Evolutionary conservation across 2,888 invertebrate genomes (phyloP).

Genomic region (Buathra laborator): DNA sequence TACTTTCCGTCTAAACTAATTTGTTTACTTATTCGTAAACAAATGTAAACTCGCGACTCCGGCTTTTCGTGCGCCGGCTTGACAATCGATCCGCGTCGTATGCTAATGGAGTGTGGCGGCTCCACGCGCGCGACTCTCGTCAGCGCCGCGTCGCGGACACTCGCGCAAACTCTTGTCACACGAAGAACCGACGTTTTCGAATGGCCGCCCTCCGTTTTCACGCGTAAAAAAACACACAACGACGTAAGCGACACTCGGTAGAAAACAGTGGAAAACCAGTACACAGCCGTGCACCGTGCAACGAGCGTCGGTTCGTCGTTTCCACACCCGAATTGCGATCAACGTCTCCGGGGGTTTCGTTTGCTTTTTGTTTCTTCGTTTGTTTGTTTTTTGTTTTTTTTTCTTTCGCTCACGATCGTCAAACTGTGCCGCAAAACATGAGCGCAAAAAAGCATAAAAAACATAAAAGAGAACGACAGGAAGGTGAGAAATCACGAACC

Average conservation of each 20-base stretch:
- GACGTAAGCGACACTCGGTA: not conserved
- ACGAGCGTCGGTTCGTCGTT: slow-evolving; percentile 24
- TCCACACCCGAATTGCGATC: slow-evolving; percentile 9
- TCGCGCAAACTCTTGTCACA: slow-evolving; percentile 12
- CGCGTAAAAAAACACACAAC: not conserved
- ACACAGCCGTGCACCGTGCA: slow-evolving; percentile 3
- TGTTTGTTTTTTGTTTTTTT: slow-evolving; percentile 14
- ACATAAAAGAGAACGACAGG: slow-evolving; percentile 83
- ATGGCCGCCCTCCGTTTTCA: slow-evolving; percentile 11
- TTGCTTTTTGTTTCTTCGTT: not conserved
- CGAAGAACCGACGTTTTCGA: slow-evolving; percentile 4
- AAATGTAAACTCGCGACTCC: too few species aligned
- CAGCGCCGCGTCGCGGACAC: slow-evolving; percentile 36
- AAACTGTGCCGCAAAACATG: slow-evolving; percentile 80
- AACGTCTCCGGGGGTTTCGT: not conserved
- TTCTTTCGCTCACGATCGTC: slow-evolving; percentile 47
- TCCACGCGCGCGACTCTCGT: slow-evolving; percentile 2
- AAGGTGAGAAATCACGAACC: slow-evolving; percentile 79
- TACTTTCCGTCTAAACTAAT: not conserved
- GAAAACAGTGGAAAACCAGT: not conserved
- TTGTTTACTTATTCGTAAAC: not conserved
- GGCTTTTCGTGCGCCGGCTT: slow-evolving; percentile 14
- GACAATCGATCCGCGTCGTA: slow-evolving; percentile 32
- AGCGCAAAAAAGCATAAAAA: slow-evolving; percentile 84
- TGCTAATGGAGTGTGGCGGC: not conserved